Evolutionary conservation across 2,797 vertebrate genomes (phyloP).

Genomic region (Gallinago stenura): DNA sequence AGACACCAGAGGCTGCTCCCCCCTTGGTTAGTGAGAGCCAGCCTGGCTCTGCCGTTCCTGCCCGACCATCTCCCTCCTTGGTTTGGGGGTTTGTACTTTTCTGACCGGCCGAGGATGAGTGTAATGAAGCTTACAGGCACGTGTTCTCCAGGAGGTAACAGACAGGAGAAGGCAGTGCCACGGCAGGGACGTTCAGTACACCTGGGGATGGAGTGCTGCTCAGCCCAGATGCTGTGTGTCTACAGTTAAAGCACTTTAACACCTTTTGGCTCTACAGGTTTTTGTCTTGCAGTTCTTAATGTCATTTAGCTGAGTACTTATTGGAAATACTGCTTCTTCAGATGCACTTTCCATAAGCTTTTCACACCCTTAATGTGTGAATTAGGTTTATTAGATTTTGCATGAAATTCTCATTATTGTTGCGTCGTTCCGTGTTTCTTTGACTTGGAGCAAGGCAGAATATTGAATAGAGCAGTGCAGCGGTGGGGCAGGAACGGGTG

Average conservation of each 20-base stretch:
- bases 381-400: background rate
- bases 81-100: background rate
- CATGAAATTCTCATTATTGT: background rate
- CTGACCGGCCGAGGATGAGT: background rate
- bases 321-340: background rate
- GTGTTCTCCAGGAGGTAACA: background rate
- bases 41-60: background rate
- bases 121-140: background rate
- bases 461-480: background rate
- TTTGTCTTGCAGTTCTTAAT: background rate
- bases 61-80: background rate
- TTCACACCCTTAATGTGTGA: background rate
- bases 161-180: background rate
- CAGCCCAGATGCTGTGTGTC: fast-evolving
- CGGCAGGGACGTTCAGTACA: background rate
- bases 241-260: background rate
- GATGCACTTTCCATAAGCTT: background rate
- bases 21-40: background rate
- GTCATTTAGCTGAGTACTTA: background rate
- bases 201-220: background rate
- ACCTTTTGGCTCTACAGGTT: background rate
- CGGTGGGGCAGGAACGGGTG: background rate
- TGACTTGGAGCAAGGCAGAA: background rate
- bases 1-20: background rate
- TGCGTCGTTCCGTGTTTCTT: background rate